Conservation (phyloP, 2,888 invertebrate species). For the Sarcophaga caerulescens region DNA sequence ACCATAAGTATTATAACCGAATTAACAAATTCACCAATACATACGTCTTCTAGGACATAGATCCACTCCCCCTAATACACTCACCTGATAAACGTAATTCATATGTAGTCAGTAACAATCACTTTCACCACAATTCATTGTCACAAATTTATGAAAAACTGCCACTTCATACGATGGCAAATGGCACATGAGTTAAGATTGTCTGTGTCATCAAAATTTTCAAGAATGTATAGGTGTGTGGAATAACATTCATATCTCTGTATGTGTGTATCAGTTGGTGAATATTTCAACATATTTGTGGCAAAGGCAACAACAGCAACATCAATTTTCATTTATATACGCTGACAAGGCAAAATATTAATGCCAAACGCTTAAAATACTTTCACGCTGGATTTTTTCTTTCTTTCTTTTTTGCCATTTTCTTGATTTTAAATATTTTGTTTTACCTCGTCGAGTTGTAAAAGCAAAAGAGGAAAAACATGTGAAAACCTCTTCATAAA, state of each 20-base stretch:
- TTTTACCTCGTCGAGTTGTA: neutral
- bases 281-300: constrained; percentile 15
- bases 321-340: neutral
- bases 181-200: constrained; percentile 9
- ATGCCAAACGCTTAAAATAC: constrained; percentile 34
- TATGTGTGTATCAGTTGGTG: neutral
- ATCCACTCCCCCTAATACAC: no score
- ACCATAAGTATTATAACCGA: no score
- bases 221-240: no score
- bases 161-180: neutral
- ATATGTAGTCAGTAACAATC: no score
- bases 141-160: constrained; percentile 9
- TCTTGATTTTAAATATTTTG: neutral
- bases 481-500: neutral
- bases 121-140: neutral
- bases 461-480: neutral
- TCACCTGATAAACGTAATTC: no score
- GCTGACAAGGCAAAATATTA: constrained; percentile 30
- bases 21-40: no score
- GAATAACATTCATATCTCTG: neutral
- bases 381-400: constrained; percentile 19
- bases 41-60: no score
- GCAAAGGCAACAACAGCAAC: neutral
- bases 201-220: neutral
- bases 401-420: neutral